Evolutionary conservation across 2,113 vertebrate species (phyloP).

Genomic region (Bufo gargarizans): DNA sequence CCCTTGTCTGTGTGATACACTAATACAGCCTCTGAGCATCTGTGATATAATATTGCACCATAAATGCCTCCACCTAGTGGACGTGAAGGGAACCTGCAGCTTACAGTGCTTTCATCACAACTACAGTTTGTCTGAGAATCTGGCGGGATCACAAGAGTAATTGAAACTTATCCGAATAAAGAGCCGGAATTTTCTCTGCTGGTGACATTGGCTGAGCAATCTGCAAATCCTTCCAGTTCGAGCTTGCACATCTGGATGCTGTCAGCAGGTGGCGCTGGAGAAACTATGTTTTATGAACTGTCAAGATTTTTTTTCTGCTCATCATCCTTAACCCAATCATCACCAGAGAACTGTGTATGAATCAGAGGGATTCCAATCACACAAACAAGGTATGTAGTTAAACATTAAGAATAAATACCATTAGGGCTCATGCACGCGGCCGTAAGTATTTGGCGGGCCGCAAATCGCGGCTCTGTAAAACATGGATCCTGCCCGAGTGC

Average conservation of each 20-base stretch:
- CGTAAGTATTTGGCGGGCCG: no score
- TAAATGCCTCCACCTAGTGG: not conserved
- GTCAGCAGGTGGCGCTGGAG: conserved; percentile 30
- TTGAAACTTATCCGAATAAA: not conserved
- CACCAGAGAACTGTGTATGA: not conserved
- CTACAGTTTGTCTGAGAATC: not conserved
- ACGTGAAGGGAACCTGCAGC: not conserved
- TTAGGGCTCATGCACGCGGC: not conserved
- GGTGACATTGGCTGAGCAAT: conserved; percentile 26
- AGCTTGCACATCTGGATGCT: not conserved
- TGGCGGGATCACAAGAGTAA: not conserved
- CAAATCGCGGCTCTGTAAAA: no score
- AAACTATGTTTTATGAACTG: not conserved
- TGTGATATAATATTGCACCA: not conserved
- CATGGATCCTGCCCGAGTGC: no score
- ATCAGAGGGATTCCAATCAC: not conserved
- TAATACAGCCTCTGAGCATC: not conserved
- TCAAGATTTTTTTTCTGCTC: not conserved
- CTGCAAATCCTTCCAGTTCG: not conserved
- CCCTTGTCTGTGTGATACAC: no score
- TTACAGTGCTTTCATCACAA: not conserved
- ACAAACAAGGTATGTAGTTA: not conserved
- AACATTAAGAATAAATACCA: not conserved
- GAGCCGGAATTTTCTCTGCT: not conserved
- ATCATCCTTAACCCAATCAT: conserved; percentile 9